Percentiles rank a stretch among this genome's conserved stretches.
Evolutionary conservation across 2,888 invertebrate genomes (phyloP).

Genomic region (Trichogramma dendrolimi): DNA sequence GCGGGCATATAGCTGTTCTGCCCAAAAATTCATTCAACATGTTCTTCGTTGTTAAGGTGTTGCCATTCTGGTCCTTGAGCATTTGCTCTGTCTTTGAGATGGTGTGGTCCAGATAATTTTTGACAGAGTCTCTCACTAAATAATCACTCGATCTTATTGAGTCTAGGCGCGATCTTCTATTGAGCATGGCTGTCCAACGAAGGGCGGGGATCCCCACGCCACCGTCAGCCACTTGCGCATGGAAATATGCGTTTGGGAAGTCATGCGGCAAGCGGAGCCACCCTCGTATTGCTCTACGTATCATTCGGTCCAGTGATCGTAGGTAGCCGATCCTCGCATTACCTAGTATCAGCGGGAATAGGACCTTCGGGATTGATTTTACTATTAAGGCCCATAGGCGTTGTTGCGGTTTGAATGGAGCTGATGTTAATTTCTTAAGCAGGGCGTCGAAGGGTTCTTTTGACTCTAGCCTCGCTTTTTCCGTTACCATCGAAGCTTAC

Average conservation of each 20-base stretch:
- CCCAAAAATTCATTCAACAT: slow-evolving; percentile 9
- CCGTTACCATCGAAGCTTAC: neutral
- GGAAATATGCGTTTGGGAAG: slow-evolving; percentile 39
- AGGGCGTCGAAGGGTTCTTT: no score
- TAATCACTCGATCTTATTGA: no score
- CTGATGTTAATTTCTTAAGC: no score
- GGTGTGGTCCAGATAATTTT: neutral
- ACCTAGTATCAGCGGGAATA: slow-evolving; percentile 43
- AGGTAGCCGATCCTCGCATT: slow-evolving; percentile 31
- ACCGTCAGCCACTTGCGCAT: slow-evolving; percentile 36
- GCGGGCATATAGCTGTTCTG: neutral
- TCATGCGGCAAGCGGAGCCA: slow-evolving; percentile 42
- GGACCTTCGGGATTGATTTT: slow-evolving; percentile 44
- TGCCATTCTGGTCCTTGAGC: neutral
- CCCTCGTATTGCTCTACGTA: slow-evolving; percentile 35
- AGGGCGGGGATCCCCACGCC: slow-evolving; percentile 34
- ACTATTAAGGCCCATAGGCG: slow-evolving; percentile 42
- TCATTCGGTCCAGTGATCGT: slow-evolving; percentile 34
- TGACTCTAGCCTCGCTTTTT: neutral
- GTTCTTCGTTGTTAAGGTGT: neutral
- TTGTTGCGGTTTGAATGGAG: slow-evolving; percentile 33
- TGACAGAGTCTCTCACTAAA: neutral
- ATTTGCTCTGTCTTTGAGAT: no score
- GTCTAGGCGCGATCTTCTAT: neutral
- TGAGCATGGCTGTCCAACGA: slow-evolving; percentile 20